Base-by-base conservation (phyloP, 2,797 vertebrate species). In the Alcedo atthis region DNA sequence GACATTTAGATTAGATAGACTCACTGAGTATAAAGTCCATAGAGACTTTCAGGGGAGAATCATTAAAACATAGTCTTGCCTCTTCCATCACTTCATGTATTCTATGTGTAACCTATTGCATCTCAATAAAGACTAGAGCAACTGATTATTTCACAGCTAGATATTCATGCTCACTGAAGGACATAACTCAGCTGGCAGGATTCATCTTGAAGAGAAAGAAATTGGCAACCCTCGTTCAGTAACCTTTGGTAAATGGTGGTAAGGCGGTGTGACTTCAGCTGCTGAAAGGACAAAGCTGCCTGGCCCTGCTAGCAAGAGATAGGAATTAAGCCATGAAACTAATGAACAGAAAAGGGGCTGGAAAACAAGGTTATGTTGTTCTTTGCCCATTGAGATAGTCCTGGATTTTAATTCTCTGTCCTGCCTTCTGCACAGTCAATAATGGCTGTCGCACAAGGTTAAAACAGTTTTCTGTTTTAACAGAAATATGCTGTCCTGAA, bases 291-390 rank as follows among this genome's bases (percentile, higher is more conserved):
- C 89, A 90, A 92, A 95, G 75, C 96, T 95, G 85, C 43, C 46
- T 77, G 85, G 75, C 67, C 81, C 86, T 96, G 90, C 77, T 84
- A 70, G 57, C 33, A 66, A 93, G 90, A 95, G 96, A 97, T 95
- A 96, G 94, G 96, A 96, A 94, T 93, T 90, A 93, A 97, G 93
- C 92, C 94, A 94, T 82, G 87, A 94, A 95, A 90, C 59, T 95
- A 95, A 94, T 91, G 94, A 96, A 77, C 66, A 88, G 53, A 30
- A 92, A 67, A 85, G 68, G 71, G 95, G 68, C 32, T 0, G 24
- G 75, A 89, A 87, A 87, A 19, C 80, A 96, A 96, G 91, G 92
- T 94, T 92, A 87, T 53, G 21, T 25, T 92, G 94, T 88, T 93
- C 91, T 97, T 96, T 0, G 9, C 57, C 14, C 6, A 26, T 74